These are phyloP conservation scores for Carcina quercana DNA, from an alignment of 2,888 invertebrate genomes.

Conservation along the genomic window DNA sequence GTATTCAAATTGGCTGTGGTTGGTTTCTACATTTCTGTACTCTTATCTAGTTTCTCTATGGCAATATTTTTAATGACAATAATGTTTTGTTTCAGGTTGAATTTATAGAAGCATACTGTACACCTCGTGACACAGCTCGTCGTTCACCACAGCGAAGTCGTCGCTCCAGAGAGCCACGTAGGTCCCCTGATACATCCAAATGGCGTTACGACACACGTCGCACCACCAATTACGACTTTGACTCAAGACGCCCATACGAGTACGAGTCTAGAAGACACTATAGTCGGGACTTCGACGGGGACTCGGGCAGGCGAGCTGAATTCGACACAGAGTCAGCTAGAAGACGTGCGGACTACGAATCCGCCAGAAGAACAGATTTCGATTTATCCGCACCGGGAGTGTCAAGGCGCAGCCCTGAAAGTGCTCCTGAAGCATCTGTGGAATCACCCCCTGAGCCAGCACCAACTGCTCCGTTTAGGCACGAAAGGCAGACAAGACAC, in stretches of 20 bases:
- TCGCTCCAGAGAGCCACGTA: slow-evolving; percentile 55
- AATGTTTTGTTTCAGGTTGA: slow-evolving; percentile 76
- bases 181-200: slow-evolving; percentile 60
- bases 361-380: slow-evolving; percentile 63
- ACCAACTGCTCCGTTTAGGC: slow-evolving; percentile 57
- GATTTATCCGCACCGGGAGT: slow-evolving; percentile 60
- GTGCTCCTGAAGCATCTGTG: slow-evolving; percentile 61
- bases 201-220: slow-evolving; percentile 65
- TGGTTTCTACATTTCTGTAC: too few species aligned
- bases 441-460: slow-evolving; percentile 69
- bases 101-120: slow-evolving; percentile 83
- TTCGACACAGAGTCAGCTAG: slow-evolving; percentile 62
- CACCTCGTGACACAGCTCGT: slow-evolving; percentile 79
- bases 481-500: slow-evolving; percentile 53
- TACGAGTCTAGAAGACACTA: slow-evolving; percentile 50
- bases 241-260: slow-evolving; percentile 59
- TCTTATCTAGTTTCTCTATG: not conserved
- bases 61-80: not conserved
- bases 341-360: slow-evolving; percentile 64
- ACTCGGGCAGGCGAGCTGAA: slow-evolving; percentile 53
- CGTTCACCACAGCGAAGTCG: slow-evolving; percentile 63
- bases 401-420: slow-evolving; percentile 59
- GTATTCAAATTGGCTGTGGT: slow-evolving; percentile 1
- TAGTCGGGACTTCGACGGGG: slow-evolving; percentile 53
- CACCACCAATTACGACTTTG: slow-evolving; percentile 57